These are phyloP conservation scores for Catocala nupta DNA, from an alignment of 2,888 invertebrate genomes.

Conservation along the genomic window DNA sequence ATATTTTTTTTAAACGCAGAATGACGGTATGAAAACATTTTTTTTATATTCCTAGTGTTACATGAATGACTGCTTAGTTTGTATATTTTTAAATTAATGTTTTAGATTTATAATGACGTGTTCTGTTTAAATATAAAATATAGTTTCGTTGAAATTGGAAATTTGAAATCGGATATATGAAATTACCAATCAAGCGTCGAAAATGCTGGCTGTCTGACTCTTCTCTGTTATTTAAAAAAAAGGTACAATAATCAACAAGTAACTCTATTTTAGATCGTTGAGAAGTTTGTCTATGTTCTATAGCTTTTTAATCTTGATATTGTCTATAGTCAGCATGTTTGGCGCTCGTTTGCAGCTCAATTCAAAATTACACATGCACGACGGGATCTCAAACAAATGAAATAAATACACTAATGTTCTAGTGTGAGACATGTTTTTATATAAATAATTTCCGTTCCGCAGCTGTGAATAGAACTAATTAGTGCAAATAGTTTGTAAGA, in stretches of 20 bases:
- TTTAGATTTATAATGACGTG: conserved; percentile 69
- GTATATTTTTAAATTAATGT: conserved; percentile 80
- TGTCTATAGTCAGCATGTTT: conserved; percentile 51
- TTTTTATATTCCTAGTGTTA: conserved; percentile 78
- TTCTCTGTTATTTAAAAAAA: neutral
- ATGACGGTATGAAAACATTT: conserved; percentile 68
- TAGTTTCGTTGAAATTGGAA: conserved; percentile 65
- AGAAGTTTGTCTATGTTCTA: neutral
- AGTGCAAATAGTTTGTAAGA: conserved; percentile 67
- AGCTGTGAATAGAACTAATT: conserved; percentile 82
- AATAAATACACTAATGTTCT: conserved; percentile 56
- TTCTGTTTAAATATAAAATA: conserved; percentile 71
- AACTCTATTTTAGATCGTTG: neutral
- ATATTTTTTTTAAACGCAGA: conserved; percentile 70
- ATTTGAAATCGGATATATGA: conserved; percentile 60
- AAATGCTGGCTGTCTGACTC: conserved; percentile 40
- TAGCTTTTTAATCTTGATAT: conserved; percentile 17
- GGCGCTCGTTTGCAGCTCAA: conserved; percentile 55
- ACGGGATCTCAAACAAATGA: conserved; percentile 77
- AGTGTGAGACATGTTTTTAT: conserved; percentile 67
- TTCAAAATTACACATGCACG: conserved; percentile 60
- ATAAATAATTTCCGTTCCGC: conserved; percentile 78
- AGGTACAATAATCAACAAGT: neutral
- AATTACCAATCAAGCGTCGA: conserved; percentile 49
- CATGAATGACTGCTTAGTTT: conserved; percentile 86